Evolutionary conservation across 2,888 invertebrate genomes (phyloP), one percentile per base, ranked within the genome.

Genomic region (Tenthredo amoena): DNA sequence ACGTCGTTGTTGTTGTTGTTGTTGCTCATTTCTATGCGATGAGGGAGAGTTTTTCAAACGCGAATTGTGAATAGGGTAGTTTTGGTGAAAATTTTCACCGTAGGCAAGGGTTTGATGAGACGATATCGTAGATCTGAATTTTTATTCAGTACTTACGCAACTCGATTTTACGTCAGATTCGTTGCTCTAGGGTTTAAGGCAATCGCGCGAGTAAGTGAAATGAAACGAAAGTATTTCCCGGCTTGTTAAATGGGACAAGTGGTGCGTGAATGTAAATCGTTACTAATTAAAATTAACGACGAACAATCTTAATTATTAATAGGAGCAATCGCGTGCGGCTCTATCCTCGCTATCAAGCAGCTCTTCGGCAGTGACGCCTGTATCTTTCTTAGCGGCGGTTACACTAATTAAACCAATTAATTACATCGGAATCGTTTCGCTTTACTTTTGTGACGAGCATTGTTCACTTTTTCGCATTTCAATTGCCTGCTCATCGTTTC

Each of bases 261-360:
- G 85, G 85, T 68, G 68, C 85, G 85, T 85, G 72, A 85, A 85
- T 31, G 72, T 79, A 71, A 85, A 85, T 85, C 81, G 82, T 85
- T 50, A 71, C 81, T 85, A 85, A 85, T 85, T 82, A 85, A 85
- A 85, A 85, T 85, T 85, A 85, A 85, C 82, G 85, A 85, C 71
- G 81, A 85, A 71, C 85, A 85, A 79, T 85, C 81, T 77, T 82
- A 85, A 82, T 85, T 85, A 85, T 85, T 85, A 85, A 85, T 85
- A 81, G 85, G 82, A 77, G 85, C 82, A 82, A 85, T 85, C 65
- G 83, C 83, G 65, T 50, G 71, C 31, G 31, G 68, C 71, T 50
- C 37, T 43, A 65, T 31, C 68, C 68, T 83, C n/a, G 6, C 43
- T 47, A 50, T 71, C 68, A 65, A 62, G 12, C 34, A 50, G 26